Percentiles rank a stretch among this genome's conserved stretches.
These are phyloP conservation scores for Volucella inflata DNA, from an alignment of 2,888 invertebrate species.

Conservation along the genomic window DNA sequence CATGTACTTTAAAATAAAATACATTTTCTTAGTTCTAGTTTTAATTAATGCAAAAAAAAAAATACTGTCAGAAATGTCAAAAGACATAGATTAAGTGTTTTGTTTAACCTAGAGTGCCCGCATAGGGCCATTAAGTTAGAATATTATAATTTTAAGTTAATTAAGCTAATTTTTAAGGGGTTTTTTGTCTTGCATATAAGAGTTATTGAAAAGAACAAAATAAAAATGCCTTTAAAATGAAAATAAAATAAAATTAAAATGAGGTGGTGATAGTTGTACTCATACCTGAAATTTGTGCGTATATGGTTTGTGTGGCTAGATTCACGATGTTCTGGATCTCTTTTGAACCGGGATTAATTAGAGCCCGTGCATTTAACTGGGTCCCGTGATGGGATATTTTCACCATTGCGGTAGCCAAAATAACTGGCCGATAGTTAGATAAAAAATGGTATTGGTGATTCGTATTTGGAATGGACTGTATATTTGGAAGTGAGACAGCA, in stretches of 20 bases:
- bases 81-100: background rate
- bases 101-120: too few species aligned
- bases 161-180: too few species aligned
- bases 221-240: background rate
- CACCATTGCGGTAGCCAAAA: too few species aligned
- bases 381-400: slow-evolving; percentile 1
- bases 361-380: slow-evolving; percentile 28
- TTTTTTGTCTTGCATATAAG: too few species aligned
- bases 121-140: too few species aligned
- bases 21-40: too few species aligned
- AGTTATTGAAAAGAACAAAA: too few species aligned
- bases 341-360: slow-evolving; percentile 59
- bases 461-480: slow-evolving; percentile 16
- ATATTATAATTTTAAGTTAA: too few species aligned
- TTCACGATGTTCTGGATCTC: background rate
- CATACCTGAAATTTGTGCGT: slow-evolving; percentile 9
- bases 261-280: background rate
- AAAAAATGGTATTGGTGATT: slow-evolving; percentile 7
- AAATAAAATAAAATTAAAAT: background rate
- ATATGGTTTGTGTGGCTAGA: background rate
- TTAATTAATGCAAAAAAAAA: too few species aligned
- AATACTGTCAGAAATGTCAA: too few species aligned
- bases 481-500: background rate
- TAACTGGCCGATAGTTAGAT: slow-evolving; percentile 4
- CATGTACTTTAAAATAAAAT: too few species aligned